Base-by-base conservation (phyloP, 2,797 vertebrate genomes). In the Gallinago solitaria region DNA sequence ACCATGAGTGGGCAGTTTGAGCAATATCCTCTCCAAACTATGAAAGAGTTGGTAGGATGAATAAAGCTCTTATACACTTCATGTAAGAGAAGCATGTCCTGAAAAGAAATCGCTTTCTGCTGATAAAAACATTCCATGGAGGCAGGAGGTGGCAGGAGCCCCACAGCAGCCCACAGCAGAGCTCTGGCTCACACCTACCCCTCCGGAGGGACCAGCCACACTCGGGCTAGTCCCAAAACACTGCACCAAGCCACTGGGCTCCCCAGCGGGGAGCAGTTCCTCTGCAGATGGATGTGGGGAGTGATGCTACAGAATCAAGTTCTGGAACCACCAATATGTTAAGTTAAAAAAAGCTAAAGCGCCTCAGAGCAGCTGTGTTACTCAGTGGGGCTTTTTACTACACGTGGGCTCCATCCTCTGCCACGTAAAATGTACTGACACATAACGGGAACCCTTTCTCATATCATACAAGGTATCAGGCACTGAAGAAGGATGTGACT, bases 381-480 rank as follows among this genome's bases (percentile, higher is more conserved):
- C 45, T 20, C 53, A 28, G 35, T 2, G 9, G 24, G n/a, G 16
- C 7, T 39, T 53, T 43, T 37, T 41, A 67, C 85, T 48, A 21
- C 37, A 32, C 9, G 12, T 8, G 1, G 19, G 27, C 33, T 69
- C 67, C n/a, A 47, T 5, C 12, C 33, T 50, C 30, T 48, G 16
- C 43, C 71, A 35, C 6, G 1, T 2, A 30, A 39, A 67, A 74
- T 10, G 25, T 32, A 27, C 16, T 11, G 28, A 13, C 18, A 57
- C 27, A 3, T 2, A n/a, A 19, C 48, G 33, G 27, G 61, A 83
- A 54, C 6, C 28, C n/a, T 25, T 21, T 10, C 19, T 60, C 0
- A 0, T 35, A 35, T 56, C 32, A 8, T 10, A 20, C 2, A 3
- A 70, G 24, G 8, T 18, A 68, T 45, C 45, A 14, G 51, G 13